Percentiles rank a stretch among this genome's conserved stretches.
These are phyloP conservation scores for Tryphoninae sp. DNA, from an alignment of 2,888 invertebrate species.

Conservation along the genomic window DNA sequence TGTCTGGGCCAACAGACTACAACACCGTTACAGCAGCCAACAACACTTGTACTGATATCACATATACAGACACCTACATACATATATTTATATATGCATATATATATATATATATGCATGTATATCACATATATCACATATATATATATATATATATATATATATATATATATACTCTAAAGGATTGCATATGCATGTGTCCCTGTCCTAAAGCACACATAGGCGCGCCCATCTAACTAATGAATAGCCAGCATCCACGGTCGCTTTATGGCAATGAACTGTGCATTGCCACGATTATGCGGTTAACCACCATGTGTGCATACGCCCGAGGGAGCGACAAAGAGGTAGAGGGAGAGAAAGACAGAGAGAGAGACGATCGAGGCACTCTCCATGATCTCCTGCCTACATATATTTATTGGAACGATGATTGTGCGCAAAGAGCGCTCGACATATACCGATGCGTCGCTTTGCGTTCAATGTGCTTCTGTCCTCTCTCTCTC, in stretches of 20 bases:
- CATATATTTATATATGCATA: slow-evolving; percentile 7
- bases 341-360: slow-evolving; percentile 18
- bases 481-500: slow-evolving; percentile 9
- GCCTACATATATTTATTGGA: slow-evolving; percentile 55
- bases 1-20: slow-evolving; percentile 38
- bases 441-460: slow-evolving; percentile 31
- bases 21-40: slow-evolving; percentile 38
- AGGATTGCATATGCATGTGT: slow-evolving; percentile 21
- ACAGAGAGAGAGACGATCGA: slow-evolving; percentile 28
- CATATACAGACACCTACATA: slow-evolving; percentile 12
- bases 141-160: slow-evolving; percentile 2
- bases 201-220: slow-evolving; percentile 46
- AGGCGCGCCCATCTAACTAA: slow-evolving; percentile 65
- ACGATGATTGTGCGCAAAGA: slow-evolving; percentile 22
- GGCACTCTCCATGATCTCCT: slow-evolving; percentile 46
- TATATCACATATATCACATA: too few species aligned
- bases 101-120: slow-evolving; percentile 23
- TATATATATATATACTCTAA: slow-evolving; percentile 8
- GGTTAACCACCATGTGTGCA: slow-evolving; percentile 60
- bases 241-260: slow-evolving; percentile 64
- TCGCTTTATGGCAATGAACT: slow-evolving; percentile 64
- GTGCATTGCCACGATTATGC: slow-evolving; percentile 64
- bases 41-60: slow-evolving; percentile 24
- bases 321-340: slow-evolving; percentile 1
- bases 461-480: slow-evolving; percentile 58